Percentiles rank a stretch among this genome's conserved stretches.
Evolutionary conservation across 2,797 vertebrate genomes (phyloP).

Genomic region (Spheniscus humboldti): DNA sequence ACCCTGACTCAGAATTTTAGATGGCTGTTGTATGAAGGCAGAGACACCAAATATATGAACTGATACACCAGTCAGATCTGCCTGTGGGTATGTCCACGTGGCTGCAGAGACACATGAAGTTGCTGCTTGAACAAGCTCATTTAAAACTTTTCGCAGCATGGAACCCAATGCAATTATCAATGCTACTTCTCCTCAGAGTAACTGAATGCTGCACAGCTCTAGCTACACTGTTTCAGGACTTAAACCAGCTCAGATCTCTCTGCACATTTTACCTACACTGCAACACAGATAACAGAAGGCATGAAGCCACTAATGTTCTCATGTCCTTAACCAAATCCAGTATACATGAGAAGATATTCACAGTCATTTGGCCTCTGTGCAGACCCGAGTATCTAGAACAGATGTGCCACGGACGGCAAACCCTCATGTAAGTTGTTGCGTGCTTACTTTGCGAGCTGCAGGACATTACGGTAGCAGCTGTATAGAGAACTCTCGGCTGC

Average conservation of each 20-base stretch:
- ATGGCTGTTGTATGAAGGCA: neutral
- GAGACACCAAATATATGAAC: neutral
- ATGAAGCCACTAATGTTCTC: rapidly evolving
- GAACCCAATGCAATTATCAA: neutral
- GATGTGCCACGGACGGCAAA: rapidly evolving
- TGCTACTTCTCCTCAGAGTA: neutral
- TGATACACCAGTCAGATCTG: neutral
- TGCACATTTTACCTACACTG: rapidly evolving
- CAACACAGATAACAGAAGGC: neutral
- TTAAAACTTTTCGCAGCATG: neutral
- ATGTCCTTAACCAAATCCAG: neutral
- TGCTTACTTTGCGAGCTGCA: conserved; percentile 89
- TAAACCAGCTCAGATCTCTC: neutral
- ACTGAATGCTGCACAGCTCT: neutral
- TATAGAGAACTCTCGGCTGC: conserved; percentile 95
- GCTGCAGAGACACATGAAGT: neutral
- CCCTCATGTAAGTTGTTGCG: rapidly evolving
- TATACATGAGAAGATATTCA: rapidly evolving
- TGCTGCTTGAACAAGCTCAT: neutral
- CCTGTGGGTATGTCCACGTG: rapidly evolving
- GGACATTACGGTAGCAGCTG: conserved; percentile 93
- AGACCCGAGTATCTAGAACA: rapidly evolving
- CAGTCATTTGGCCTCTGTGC: neutral
- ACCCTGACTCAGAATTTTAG: neutral
- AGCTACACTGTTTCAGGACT: neutral